Evolutionary conservation across 92 coral and sea anemone genomes (phyloP).

Genomic region (Montipora capitata): DNA sequence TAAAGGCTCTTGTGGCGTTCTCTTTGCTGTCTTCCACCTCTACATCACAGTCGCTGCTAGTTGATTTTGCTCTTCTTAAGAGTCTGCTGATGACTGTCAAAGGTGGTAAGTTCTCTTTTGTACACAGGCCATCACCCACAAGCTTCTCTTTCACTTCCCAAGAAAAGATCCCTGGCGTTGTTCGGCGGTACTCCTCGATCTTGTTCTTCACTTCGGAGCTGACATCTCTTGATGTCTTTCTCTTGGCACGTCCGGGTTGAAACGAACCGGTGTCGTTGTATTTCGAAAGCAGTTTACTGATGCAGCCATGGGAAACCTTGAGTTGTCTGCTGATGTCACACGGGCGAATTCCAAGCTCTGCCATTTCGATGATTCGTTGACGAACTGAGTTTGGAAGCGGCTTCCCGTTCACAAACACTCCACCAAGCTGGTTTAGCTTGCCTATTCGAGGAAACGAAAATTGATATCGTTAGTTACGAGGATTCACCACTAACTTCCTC

Average conservation of each 20-base stretch:
- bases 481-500: neutral
- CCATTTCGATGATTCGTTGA: slow-evolving; percentile 92
- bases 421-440: slow-evolving; percentile 95
- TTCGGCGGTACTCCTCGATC: slow-evolving; percentile 73
- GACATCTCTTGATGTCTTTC: slow-evolving; percentile 60
- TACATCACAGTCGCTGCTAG: slow-evolving; percentile 41
- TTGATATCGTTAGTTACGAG: neutral
- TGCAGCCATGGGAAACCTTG: slow-evolving; percentile 98
- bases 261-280: slow-evolving; percentile 97
- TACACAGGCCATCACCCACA: slow-evolving; percentile 72
- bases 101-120: slow-evolving; percentile 72
- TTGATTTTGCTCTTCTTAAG: slow-evolving; percentile 53
- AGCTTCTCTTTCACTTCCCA: slow-evolving; percentile 83
- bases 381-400: slow-evolving; percentile 94
- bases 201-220: slow-evolving; percentile 74
- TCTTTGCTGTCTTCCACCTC: slow-evolving; percentile 38
- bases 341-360: slow-evolving; percentile 90
- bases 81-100: slow-evolving; percentile 74
- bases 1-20: slow-evolving; percentile 27
- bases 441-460: slow-evolving; percentile 60
- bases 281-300: slow-evolving; percentile 93
- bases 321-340: slow-evolving; percentile 97
- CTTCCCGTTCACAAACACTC: slow-evolving; percentile 97
- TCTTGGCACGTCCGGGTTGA: slow-evolving; percentile 75
- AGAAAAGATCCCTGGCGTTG: slow-evolving; percentile 74